Evolutionary conservation across 2,888 invertebrate species (phyloP).

Genomic region (Hoplodrina ambigua): DNA sequence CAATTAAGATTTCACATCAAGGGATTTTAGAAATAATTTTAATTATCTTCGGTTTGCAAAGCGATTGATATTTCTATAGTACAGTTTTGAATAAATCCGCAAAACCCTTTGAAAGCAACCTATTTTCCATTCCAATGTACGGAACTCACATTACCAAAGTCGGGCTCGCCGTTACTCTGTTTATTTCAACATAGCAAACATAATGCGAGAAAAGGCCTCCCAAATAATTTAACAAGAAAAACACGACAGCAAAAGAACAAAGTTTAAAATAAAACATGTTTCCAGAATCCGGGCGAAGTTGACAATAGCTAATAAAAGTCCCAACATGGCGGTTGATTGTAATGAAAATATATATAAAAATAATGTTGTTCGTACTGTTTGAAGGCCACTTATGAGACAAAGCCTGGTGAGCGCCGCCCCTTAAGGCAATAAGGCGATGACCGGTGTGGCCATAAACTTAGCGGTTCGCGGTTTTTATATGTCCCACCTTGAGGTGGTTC

Average conservation of each 20-base stretch:
- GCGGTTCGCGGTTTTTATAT: not conserved
- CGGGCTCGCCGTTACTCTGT: too few relatives aligned
- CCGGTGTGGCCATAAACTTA: constrained; percentile 4
- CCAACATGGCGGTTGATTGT: not conserved
- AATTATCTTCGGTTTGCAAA: too few relatives aligned
- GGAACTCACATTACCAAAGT: too few relatives aligned
- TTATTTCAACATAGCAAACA: too few relatives aligned
- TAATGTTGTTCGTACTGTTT: not conserved
- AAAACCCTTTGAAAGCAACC: too few relatives aligned
- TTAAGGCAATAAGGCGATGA: not conserved
- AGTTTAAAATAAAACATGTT: not conserved
- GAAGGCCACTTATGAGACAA: not conserved
- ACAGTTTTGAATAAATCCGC: too few relatives aligned
- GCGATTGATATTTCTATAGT: too few relatives aligned
- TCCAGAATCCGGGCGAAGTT: not conserved
- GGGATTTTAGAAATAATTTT: too few relatives aligned
- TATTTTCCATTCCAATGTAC: too few relatives aligned
- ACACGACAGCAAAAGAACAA: not conserved
- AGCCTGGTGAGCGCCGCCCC: not conserved
- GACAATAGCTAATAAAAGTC: not conserved
- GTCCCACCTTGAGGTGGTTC: too few relatives aligned
- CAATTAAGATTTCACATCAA: too few relatives aligned
- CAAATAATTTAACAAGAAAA: not conserved
- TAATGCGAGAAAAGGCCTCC: too few relatives aligned
- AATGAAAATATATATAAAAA: constrained; percentile 7